Percentiles rank a stretch among this genome's conserved stretches.
Evolutionary conservation across 2,888 invertebrate genomes (phyloP).

Genomic region (Empis stercorea): DNA sequence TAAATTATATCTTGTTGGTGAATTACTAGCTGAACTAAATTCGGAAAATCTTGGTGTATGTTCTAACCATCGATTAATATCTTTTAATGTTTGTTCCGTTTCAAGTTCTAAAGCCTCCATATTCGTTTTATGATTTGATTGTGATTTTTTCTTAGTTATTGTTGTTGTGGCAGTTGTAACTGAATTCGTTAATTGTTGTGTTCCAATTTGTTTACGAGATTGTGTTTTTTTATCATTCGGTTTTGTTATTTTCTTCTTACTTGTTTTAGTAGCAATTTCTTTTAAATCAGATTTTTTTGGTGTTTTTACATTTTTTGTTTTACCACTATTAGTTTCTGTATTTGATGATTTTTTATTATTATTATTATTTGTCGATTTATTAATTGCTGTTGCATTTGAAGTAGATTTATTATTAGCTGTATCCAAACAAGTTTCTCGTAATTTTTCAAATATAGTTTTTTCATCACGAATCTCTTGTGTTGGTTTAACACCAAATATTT

Average conservation of each 20-base stretch:
- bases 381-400: not conserved
- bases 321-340: not conserved
- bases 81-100: conserved; percentile 55
- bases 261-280: not conserved
- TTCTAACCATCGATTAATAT: conserved; percentile 80
- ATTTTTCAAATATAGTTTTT: conserved; percentile 10
- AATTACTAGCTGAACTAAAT: conserved; percentile 66
- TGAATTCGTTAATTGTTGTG: not conserved
- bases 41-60: conserved; percentile 66
- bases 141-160: conserved; percentile 8
- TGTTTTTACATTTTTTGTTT: not conserved
- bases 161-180: conserved; percentile 1
- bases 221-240: conserved; percentile 10
- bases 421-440: conserved; percentile 9
- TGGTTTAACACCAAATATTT: conserved; percentile 13
- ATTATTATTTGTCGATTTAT: not conserved
- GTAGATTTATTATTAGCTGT: conserved; percentile 1
- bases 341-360: conserved; percentile 2
- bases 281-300: conserved; percentile 1
- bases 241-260: conserved; percentile 10
- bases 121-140: conserved; percentile 17
- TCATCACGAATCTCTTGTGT: conserved; percentile 11
- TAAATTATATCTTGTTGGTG: conserved; percentile 52
- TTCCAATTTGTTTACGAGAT: not conserved
- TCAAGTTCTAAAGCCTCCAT: conserved; percentile 57